Evolutionary conservation across 2,888 invertebrate species (phyloP), one percentile per base, ranked within the genome.

Genomic region (Teleiodes luculella): DNA sequence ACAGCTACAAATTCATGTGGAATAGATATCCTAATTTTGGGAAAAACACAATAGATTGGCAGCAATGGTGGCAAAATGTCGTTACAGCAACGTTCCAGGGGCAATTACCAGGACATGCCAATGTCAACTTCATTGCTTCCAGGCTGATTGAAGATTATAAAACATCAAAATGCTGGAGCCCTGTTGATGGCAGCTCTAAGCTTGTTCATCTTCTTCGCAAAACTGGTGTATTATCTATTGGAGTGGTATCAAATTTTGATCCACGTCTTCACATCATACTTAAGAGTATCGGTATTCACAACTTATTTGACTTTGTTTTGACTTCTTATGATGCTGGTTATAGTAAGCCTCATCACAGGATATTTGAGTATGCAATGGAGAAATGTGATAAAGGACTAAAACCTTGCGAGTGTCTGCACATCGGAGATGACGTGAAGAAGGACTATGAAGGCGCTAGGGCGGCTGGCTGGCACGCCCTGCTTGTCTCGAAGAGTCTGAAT

Each of bases 191-290:
- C 13, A 90, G 92, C 18, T 72, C 91, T 8, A 91, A 92, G 54
- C 80, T 96, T n/a, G 83, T 97, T 1, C 80, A 92, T 20, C 89
- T 91, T 20, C 89, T 91, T 6, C 84, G 80, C 57, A 73, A 76
- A 10, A 82, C 78, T 52, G 78, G 80, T 20, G 67, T 92, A 10
- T 67, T 92, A 11, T 66, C 76, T 5, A 64, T 97, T 41, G 97
- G 97, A 2, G 92, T 97, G 0, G 93, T 98, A 62, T 96, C 97
- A 5, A 98, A 98, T 82, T 96, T 95, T 83, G 98, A 98, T 85
- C 94, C 96, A 30, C 91, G 97, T 30, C 84, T 98, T 1, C 89
- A 92, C 57, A 84, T 89, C 4, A 91, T 97, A 59, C 86, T 98
- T 52, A 65, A 82, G 11, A 93, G 92, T 65, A 87, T 94, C 35